Evolutionary conservation across 2,113 vertebrate genomes (phyloP), one percentile per base, ranked within the genome.

Genomic region (Platysteira castanea): DNA sequence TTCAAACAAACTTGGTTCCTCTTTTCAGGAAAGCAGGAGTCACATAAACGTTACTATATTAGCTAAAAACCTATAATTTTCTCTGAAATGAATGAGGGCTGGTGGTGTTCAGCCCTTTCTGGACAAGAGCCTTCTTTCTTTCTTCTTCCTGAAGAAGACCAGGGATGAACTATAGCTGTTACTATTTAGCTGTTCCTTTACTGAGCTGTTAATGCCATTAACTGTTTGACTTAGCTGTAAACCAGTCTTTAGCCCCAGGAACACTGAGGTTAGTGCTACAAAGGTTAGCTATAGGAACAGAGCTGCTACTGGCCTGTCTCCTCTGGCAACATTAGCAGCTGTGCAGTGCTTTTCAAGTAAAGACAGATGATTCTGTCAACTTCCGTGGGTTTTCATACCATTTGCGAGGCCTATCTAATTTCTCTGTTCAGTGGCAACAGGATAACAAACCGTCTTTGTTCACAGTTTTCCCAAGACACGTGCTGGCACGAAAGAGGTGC

Each of bases 361-460:
- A 94, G 87, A 93, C 68, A 46, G 68, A 80, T 60, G 87, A 91
- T 74, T 86, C 92, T 89, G 85, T 87, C 82, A 85, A 23, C 87
- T 75, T 68, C 53, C 4, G 10, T 89, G 87, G 81, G 75, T 80
- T 96, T 87, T 71, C 6, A 4, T 79, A 52, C 24, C 67, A 23
- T 74, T 91, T 73, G 60, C 31, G 3, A 89, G 67, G 67, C 89
- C 84, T 73, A 33, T 73, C 76, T 90, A 53, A 87, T 89, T 70
- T 79, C 61, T 83, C 33, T 77, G 70, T 54, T 90, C 33, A 54
- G 82, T 69, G 50, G 78, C 78, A 92, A 88, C 41, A 35, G 64
- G 92, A 67, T 92, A 95, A 91, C 93, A 92, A 96, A 91, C 79
- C 7, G 3, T 61, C 93, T 95, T 96, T 93, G 92, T 87, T 87